Conservation (phyloP, 1,140 invertebrate genomes). For the Pseudomyrmex cubaensis region DNA sequence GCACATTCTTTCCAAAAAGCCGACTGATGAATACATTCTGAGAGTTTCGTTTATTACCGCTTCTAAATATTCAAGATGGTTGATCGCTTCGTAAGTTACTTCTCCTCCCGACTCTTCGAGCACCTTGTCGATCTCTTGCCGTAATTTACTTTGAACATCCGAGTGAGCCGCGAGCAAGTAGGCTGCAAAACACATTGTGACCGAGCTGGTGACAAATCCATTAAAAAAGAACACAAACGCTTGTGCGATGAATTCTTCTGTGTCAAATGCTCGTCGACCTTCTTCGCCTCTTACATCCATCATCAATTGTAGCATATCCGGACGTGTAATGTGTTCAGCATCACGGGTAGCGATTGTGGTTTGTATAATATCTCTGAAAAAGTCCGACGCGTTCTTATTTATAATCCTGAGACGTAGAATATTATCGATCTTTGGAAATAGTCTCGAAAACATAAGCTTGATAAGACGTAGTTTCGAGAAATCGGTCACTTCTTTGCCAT, state of each 20-base stretch:
- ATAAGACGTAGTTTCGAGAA: neutral
- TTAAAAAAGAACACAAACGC: constrained; percentile 85
- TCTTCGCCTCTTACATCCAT: constrained; percentile 16
- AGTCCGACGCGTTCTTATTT: constrained; percentile 27
- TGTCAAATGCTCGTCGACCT: constrained; percentile 64
- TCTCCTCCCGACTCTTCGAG: constrained; percentile 78
- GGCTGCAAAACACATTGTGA: constrained; percentile 77
- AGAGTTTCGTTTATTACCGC: constrained; percentile 85
- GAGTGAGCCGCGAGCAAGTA: constrained; percentile 86
- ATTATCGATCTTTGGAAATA: neutral
- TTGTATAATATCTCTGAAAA: constrained; percentile 66
- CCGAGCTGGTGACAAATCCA: constrained; percentile 84
- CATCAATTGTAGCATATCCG: constrained; percentile 52
- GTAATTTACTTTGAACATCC: constrained; percentile 86
- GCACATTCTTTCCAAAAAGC: constrained; percentile 83
- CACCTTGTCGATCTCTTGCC: constrained; percentile 85
- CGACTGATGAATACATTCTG: constrained; percentile 85
- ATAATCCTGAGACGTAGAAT: constrained; percentile 40
- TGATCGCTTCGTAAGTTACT: constrained; percentile 80
- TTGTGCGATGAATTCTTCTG: constrained; percentile 82
- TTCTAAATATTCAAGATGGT: constrained; percentile 83
- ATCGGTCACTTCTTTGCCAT: constrained; percentile 59
- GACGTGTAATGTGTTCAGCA: constrained; percentile 15
- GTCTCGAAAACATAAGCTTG: neutral
- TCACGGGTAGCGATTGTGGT: constrained; percentile 58